A percentile compares a stretch with the other conserved stretches of the same genome.
Evolutionary conservation across 2,888 invertebrate genomes (phyloP).

Genomic region (Bursaphelenchus okinawaensis): DNA sequence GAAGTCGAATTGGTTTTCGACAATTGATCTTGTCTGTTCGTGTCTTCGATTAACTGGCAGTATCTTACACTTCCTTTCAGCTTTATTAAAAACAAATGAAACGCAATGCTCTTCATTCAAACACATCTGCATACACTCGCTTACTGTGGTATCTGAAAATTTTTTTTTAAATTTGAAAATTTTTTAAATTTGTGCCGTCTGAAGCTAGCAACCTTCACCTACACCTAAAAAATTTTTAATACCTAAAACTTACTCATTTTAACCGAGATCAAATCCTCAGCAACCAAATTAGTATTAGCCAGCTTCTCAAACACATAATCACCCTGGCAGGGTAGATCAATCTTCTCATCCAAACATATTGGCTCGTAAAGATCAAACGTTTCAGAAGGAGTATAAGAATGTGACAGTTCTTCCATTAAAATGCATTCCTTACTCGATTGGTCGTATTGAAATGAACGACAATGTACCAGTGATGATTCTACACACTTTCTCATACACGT

Average conservation of each 20-base stretch:
- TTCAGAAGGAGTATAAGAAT: constrained; percentile 26
- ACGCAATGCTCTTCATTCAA: constrained; percentile 24
- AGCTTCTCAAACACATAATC: constrained; percentile 31
- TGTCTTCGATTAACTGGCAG: constrained; percentile 18
- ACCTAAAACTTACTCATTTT: constrained; percentile 12
- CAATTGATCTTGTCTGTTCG: constrained; percentile 13
- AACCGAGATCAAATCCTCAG: constrained; percentile 11
- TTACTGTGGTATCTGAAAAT: constrained; percentile 15
- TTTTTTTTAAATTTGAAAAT: background rate
- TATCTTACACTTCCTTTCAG: constrained; percentile 22
- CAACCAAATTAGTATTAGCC: constrained; percentile 18
- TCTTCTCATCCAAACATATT: constrained; percentile 37
- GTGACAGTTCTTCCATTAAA: constrained; percentile 37
- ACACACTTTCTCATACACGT: constrained; percentile 50
- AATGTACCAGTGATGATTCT: constrained; percentile 39
- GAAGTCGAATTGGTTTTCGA: constrained; percentile 40
- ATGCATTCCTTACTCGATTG: constrained; percentile 44
- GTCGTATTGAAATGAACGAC: constrained; percentile 44
- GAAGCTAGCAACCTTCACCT: background rate
- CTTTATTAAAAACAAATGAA: constrained; percentile 23
- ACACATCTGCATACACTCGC: constrained; percentile 30
- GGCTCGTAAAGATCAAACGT: constrained; percentile 51
- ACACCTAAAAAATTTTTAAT: background rate
- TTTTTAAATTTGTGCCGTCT: too few relatives aligned
- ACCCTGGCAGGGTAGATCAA: constrained; percentile 36